Conservation (phyloP, 2,113 vertebrate genomes). For the Phocoena phocoena region DNA sequence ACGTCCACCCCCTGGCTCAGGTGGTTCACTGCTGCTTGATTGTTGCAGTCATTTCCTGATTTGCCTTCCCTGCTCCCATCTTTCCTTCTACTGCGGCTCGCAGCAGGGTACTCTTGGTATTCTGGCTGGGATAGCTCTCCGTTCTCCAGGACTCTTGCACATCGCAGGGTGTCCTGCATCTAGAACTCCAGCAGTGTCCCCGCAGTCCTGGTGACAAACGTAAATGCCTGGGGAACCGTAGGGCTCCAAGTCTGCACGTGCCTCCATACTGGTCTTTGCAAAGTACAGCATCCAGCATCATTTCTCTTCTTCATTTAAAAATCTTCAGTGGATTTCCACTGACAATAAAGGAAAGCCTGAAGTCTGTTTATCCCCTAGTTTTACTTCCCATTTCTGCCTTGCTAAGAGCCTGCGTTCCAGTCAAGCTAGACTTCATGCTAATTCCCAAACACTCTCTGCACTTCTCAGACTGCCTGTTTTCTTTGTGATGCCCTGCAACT, state of each 20-base stretch:
- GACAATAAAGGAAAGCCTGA: not conserved
- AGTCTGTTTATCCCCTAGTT: not conserved
- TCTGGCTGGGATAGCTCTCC: not conserved
- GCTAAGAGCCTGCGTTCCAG: not conserved
- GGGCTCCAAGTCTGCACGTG: fast-evolving
- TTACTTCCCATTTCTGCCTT: not conserved
- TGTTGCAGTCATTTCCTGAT: not conserved
- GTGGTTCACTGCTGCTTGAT: no score
- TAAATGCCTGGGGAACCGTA: not conserved
- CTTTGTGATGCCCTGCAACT: not conserved
- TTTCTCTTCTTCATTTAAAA: not conserved
- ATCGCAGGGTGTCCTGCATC: fast-evolving
- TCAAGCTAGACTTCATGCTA: not conserved
- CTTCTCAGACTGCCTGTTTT: not conserved
- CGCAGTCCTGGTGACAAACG: not conserved
- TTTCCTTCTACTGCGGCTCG: not conserved
- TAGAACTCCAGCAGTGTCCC: not conserved
- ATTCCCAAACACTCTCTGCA: not conserved
- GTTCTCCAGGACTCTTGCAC: not conserved
- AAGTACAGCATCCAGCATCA: not conserved
- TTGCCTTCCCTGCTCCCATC: not conserved
- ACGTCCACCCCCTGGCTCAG: not conserved
- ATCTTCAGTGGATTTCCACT: not conserved
- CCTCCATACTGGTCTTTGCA: not conserved
- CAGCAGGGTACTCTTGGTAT: not conserved